These are phyloP conservation scores for Trigoniulus corallinus DNA, from an alignment of 1,140 invertebrate species.

Conservation along the genomic window DNA sequence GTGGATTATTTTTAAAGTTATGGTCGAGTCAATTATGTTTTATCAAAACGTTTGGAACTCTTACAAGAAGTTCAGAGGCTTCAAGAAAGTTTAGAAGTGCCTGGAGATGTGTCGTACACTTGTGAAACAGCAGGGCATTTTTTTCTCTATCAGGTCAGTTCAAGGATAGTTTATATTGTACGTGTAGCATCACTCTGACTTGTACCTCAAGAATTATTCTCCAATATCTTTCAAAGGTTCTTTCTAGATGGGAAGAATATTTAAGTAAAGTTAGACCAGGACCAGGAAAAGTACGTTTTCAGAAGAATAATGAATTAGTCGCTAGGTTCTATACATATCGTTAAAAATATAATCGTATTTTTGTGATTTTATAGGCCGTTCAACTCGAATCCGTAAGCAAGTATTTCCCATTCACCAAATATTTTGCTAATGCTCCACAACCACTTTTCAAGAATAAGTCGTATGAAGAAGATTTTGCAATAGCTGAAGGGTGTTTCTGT, in stretches of 20 bases:
- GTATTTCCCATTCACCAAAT: slow-evolving; percentile 86
- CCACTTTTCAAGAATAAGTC: slow-evolving; percentile 68
- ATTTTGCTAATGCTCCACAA: slow-evolving; percentile 82
- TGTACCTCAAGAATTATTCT: no score
- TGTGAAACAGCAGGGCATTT: slow-evolving; percentile 91
- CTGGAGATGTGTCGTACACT: slow-evolving; percentile 87
- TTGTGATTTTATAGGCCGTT: no score
- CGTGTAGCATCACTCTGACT: no score
- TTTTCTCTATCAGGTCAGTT: slow-evolving; percentile 32
- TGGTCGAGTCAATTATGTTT: slow-evolving; percentile 95
- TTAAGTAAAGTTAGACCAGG: slow-evolving; percentile 40
- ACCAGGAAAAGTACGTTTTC: slow-evolving; percentile 11
- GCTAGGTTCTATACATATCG: not conserved
- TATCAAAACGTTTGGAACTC: slow-evolving; percentile 81
- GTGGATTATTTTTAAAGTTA: slow-evolving; percentile 41
- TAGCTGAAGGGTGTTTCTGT: slow-evolving; percentile 83
- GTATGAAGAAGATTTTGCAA: slow-evolving; percentile 74
- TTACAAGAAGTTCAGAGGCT: slow-evolving; percentile 77
- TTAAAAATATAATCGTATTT: not conserved
- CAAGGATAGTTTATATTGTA: not conserved
- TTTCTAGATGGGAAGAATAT: slow-evolving; percentile 84
- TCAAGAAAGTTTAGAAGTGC: slow-evolving; percentile 62
- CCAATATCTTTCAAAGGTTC: slow-evolving; percentile 72
- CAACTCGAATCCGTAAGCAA: no score
- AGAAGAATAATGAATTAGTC: not conserved